phyloP scores from a whole-genome alignment of 2,113 vertebrate genomes.

The Nyctibius bracteatus region DNA sequence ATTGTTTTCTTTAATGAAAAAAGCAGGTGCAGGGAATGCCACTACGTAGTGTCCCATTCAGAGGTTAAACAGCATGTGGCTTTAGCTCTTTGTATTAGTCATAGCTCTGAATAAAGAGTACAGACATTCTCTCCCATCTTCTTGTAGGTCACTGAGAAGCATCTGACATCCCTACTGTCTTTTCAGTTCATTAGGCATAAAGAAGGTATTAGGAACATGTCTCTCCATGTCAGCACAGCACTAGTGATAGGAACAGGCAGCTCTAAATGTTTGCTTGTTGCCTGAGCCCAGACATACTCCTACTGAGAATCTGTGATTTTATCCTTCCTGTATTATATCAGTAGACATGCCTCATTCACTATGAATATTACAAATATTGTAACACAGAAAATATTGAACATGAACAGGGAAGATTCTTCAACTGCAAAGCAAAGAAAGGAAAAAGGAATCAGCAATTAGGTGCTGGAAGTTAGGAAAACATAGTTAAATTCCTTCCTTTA shows the following conservation, averaged over 20 bases:
- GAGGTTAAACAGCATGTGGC: neutral
- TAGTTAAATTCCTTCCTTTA: neutral
- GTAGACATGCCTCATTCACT: neutral
- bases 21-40: neutral
- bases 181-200: conserved; percentile 11
- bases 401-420: neutral
- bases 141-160: neutral
- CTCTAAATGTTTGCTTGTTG: neutral
- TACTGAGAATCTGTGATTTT: neutral
- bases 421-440: neutral
- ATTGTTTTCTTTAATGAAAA: neutral
- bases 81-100: neutral
- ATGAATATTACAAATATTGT: neutral
- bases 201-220: neutral
- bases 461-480: neutral
- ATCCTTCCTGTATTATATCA: neutral
- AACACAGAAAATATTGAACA: neutral
- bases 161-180: neutral
- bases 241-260: neutral
- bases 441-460: neutral
- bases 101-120: neutral
- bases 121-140: neutral
- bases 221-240: neutral
- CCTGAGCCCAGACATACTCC: neutral
- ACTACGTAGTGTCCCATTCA: accelerated